These are phyloP conservation scores for Triops cancriformis DNA, from an alignment of 1,140 invertebrate genomes.

Conservation along the genomic window DNA sequence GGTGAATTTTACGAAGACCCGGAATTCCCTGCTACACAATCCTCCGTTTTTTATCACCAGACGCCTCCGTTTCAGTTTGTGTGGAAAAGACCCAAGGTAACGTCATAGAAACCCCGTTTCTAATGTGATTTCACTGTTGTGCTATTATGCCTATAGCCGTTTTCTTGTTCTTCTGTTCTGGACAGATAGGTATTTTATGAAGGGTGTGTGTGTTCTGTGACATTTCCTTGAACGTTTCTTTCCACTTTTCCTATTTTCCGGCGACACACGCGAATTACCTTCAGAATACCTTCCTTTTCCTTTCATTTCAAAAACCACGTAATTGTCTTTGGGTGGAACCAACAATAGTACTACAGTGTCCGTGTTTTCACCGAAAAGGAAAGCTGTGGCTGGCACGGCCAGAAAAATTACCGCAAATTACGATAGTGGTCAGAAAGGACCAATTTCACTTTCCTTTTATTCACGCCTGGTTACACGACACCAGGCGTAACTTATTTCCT, in stretches of 20 bases:
- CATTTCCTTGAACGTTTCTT: too few species aligned
- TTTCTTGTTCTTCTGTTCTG: not conserved
- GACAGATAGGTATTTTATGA: too few species aligned
- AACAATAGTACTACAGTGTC: not conserved
- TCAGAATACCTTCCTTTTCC: not conserved
- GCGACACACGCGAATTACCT: not conserved
- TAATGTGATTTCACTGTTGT: not conserved
- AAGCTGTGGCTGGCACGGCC: not conserved
- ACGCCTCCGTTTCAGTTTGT: conserved; percentile 83
- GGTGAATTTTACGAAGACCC: conserved; percentile 84
- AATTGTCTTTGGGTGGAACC: conserved; percentile 13
- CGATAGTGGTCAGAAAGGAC: not conserved
- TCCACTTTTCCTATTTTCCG: not conserved
- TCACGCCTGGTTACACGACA: not conserved
- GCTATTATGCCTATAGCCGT: not conserved
- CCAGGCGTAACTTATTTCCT: not conserved
- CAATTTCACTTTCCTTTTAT: not conserved
- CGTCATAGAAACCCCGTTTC: conserved; percentile 20
- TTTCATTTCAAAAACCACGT: not conserved
- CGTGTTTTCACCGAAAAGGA: not conserved
- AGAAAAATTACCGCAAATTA: not conserved
- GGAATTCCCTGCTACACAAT: conserved; percentile 76
- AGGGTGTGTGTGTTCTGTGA: too few species aligned
- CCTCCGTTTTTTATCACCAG: conserved; percentile 86
- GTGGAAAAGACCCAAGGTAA: conserved; percentile 84